Evolutionary conservation across 2,888 invertebrate species (phyloP).

Genomic region (Malthinus flaveolus): DNA sequence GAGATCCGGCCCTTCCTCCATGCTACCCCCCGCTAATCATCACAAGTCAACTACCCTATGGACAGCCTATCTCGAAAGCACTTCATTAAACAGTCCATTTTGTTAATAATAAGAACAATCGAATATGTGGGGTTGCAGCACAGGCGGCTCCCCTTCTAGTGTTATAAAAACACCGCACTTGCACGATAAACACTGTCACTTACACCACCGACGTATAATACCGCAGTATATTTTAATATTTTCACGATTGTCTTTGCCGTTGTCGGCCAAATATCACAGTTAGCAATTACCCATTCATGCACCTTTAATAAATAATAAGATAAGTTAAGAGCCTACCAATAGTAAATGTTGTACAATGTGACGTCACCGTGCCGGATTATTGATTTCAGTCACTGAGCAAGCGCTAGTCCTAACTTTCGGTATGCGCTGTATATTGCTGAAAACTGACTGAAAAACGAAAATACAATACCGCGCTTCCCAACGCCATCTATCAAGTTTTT

Average conservation of each 20-base stretch:
- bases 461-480: background rate
- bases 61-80: slow-evolving; percentile 29
- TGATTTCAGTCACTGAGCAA: slow-evolving; percentile 51
- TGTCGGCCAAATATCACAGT: slow-evolving; percentile 52
- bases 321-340: slow-evolving; percentile 59
- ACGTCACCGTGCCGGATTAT: slow-evolving; percentile 59
- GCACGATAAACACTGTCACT: slow-evolving; percentile 9
- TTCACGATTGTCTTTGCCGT: slow-evolving; percentile 44
- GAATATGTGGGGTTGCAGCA: slow-evolving; percentile 17
- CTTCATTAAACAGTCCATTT: slow-evolving; percentile 31
- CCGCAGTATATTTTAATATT: slow-evolving; percentile 28
- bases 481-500: background rate
- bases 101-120: slow-evolving; percentile 22
- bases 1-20: slow-evolving; percentile 84
- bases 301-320: slow-evolving; percentile 62
- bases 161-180: slow-evolving; percentile 11
- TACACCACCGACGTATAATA: slow-evolving; percentile 6
- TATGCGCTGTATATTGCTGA: slow-evolving; percentile 22
- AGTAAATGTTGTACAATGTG: slow-evolving; percentile 53
- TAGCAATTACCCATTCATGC: slow-evolving; percentile 56
- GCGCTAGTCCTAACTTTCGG: slow-evolving; percentile 36
- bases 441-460: background rate
- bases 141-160: slow-evolving; percentile 25
- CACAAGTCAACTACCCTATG: slow-evolving; percentile 38
- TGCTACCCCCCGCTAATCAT: slow-evolving; percentile 46